phyloP scores from a whole-genome alignment of 1,140 invertebrate genomes.

The Temnothorax curvispinosus region DNA sequence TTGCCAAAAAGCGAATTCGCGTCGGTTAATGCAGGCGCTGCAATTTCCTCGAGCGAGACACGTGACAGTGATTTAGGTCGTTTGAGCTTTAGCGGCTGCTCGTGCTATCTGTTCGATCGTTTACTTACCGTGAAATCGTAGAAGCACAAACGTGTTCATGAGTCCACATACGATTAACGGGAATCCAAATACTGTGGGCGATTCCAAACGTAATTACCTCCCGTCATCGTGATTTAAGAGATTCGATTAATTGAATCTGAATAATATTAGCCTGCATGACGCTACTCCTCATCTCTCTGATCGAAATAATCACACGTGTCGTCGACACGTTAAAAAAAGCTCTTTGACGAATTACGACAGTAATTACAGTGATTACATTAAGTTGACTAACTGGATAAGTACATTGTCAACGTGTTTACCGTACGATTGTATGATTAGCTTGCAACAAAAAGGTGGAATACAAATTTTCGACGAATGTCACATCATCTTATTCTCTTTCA shows the following conservation, averaged over 20 bases:
- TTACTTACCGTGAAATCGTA: neutral
- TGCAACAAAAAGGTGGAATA: neutral
- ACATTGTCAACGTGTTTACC: neutral
- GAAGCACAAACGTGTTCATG: neutral
- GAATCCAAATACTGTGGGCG: neutral
- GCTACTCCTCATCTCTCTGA: too few species aligned
- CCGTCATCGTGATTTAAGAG: neutral
- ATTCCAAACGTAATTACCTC: neutral
- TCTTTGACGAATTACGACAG: neutral
- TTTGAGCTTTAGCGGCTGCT: neutral
- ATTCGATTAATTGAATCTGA: neutral
- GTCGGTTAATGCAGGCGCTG: slow-evolving; percentile 13
- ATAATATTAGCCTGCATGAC: neutral
- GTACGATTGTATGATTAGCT: neutral
- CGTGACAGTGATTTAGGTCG: slow-evolving; percentile 7
- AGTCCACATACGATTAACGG: neutral
- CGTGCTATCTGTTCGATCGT: neutral
- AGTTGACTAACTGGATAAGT: slow-evolving; percentile 27
- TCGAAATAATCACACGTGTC: neutral
- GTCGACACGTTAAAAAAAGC: neutral
- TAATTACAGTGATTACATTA: slow-evolving; percentile 23
- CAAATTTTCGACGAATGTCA: neutral
- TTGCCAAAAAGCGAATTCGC: slow-evolving; percentile 50
- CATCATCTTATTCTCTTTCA: too few species aligned
- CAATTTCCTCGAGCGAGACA: neutral